Percentiles rank a stretch among this genome's conserved stretches.
phyloP scores from a whole-genome alignment of 2,797 vertebrate species.

The Cheracebus regulus region DNA sequence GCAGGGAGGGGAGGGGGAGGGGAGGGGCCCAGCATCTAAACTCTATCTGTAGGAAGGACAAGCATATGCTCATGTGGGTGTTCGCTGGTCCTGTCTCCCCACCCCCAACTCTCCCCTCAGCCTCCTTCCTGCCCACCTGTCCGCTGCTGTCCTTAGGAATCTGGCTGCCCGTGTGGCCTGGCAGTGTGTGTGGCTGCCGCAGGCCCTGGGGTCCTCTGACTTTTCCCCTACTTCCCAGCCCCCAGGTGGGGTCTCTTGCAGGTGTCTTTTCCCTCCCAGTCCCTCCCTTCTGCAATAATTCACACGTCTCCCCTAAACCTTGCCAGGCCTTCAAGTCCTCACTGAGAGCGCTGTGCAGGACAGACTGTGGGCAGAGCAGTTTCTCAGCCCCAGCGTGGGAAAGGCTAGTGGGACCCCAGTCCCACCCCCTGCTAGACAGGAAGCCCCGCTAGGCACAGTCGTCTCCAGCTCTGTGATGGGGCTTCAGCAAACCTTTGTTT shows the following conservation, averaged over 20 bases:
- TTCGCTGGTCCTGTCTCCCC: not conserved
- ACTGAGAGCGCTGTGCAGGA: not conserved
- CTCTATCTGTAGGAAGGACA: not conserved
- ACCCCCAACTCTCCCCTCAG: rapidly evolving
- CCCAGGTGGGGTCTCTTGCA: not conserved
- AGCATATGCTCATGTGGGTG: not conserved
- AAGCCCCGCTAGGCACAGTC: not conserved
- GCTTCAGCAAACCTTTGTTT: not conserved
- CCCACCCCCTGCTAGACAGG: not conserved
- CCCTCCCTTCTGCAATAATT: not conserved
- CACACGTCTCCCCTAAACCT: not conserved
- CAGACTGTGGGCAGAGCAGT: not conserved
- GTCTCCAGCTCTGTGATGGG: not conserved
- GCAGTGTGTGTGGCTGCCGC: not conserved
- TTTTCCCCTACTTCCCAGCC: not conserved
- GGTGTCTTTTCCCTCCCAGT: not conserved
- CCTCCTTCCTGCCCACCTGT: not conserved
- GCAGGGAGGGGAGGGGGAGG: too few species aligned
- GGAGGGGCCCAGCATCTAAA: not conserved
- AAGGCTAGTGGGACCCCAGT: not conserved
- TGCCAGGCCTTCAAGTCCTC: not conserved
- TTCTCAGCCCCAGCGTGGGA: not conserved
- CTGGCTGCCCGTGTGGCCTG: not conserved
- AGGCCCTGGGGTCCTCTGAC: not conserved
- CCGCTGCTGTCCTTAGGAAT: too few species aligned